Conservation (phyloP, 1,140 invertebrate genomes). For the Drosophila kikkawai region DNA sequence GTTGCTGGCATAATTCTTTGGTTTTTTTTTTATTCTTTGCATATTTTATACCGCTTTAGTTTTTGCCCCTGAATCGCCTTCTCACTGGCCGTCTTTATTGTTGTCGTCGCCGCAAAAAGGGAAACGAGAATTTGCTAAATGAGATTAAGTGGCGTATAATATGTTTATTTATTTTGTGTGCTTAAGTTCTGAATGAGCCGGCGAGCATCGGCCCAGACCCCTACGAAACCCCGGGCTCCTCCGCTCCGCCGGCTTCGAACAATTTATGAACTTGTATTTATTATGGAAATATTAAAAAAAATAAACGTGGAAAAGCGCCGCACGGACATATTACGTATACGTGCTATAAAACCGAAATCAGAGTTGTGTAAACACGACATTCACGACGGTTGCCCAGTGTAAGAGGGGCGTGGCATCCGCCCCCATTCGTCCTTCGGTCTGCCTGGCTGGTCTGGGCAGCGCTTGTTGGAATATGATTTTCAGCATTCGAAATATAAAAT, state of each 20-base stretch:
- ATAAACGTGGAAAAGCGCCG: constrained; percentile 49
- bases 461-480: constrained; percentile 57
- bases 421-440: constrained; percentile 15
- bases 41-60: constrained; percentile 74
- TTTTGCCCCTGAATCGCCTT: constrained; percentile 34
- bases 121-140: constrained; percentile 78
- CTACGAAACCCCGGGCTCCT: background rate
- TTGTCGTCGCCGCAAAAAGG: constrained; percentile 60
- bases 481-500: constrained; percentile 66
- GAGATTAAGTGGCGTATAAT: constrained; percentile 75
- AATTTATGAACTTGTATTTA: constrained; percentile 68
- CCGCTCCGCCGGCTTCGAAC: constrained; percentile 7
- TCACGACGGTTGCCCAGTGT: constrained; percentile 31
- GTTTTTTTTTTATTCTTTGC: constrained; percentile 57
- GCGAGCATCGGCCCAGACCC: constrained; percentile 1
- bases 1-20: constrained; percentile 60
- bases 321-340: constrained; percentile 56
- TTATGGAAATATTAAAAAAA: constrained; percentile 69
- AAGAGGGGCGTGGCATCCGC: background rate
- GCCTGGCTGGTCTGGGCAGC: constrained; percentile 2
- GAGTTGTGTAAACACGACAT: constrained; percentile 48
- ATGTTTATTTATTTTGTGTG: constrained; percentile 74
- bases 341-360: constrained; percentile 65
- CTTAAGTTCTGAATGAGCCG: constrained; percentile 47
- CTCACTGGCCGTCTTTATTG: constrained; percentile 21